A percentile compares a stretch with the other conserved stretches of the same genome.
These are phyloP conservation scores for Idaea aversata DNA, from an alignment of 2,888 invertebrate species.

Conservation along the genomic window DNA sequence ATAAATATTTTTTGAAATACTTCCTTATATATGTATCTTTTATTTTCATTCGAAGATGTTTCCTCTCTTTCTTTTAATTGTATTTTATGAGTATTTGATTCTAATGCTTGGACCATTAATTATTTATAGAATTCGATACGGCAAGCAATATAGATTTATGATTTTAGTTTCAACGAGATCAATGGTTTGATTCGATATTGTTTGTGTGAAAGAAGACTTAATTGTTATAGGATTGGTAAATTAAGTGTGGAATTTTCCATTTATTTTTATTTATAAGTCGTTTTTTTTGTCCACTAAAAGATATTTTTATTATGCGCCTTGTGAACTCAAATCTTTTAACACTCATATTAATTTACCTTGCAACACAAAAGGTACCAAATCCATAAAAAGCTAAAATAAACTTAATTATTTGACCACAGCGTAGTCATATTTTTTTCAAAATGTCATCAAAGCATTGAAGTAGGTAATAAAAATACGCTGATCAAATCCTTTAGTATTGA, in stretches of 20 bases:
- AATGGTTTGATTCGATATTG: slow-evolving; percentile 52
- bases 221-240: background rate
- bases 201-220: slow-evolving; percentile 48
- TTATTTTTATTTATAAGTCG: background rate
- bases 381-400: slow-evolving; percentile 10
- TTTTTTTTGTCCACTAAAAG: background rate
- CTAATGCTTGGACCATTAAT: slow-evolving; percentile 77
- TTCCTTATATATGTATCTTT: slow-evolving; percentile 51
- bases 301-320: background rate
- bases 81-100: slow-evolving; percentile 81
- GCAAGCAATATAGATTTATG: slow-evolving; percentile 73
- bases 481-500: slow-evolving; percentile 42
- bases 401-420: slow-evolving; percentile 23
- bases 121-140: slow-evolving; percentile 79
- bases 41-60: slow-evolving; percentile 71
- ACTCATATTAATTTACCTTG: background rate
- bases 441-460: slow-evolving; percentile 13
- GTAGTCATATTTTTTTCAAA: slow-evolving; percentile 5
- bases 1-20: background rate
- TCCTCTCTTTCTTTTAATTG: slow-evolving; percentile 77
- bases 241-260: background rate
- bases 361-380: background rate
- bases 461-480: slow-evolving; percentile 37
- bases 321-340: background rate
- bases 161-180: slow-evolving; percentile 58